These are phyloP conservation scores for Hypomecis atomaria DNA, from an alignment of 2,888 invertebrate species.

Conservation along the genomic window DNA sequence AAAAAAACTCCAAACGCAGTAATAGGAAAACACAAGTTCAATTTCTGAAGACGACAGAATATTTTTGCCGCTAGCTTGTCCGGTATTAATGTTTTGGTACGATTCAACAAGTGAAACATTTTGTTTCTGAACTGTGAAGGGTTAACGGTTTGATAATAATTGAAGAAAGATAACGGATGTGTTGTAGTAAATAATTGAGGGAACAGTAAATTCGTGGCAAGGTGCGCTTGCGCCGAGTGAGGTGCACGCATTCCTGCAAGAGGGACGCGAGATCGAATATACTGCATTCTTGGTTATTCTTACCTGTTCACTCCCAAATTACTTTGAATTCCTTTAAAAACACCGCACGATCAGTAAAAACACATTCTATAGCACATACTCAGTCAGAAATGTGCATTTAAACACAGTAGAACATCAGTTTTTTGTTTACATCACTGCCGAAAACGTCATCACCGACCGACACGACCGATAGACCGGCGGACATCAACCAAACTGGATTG, in stretches of 20 bases:
- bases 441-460: conserved; percentile 53
- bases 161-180: conserved; percentile 21
- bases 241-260: conserved; percentile 80
- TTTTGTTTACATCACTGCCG: conserved; percentile 78
- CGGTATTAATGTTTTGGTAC: conserved; percentile 8
- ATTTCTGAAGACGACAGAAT: not conserved
- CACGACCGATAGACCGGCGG: conserved; percentile 70
- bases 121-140: conserved; percentile 15
- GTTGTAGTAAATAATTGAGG: conserved; percentile 38
- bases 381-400: conserved; percentile 56
- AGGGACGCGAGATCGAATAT: conserved; percentile 78
- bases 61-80: conserved; percentile 6
- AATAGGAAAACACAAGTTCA: not conserved
- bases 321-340: conserved; percentile 48
- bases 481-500: conserved; percentile 77
- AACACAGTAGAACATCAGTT: conserved; percentile 59
- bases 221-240: conserved; percentile 76
- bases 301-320: conserved; percentile 66
- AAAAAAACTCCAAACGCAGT: no score
- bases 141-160: conserved; percentile 20
- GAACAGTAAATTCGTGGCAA: conserved; percentile 63
- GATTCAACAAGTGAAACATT: conserved; percentile 9
- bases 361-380: conserved; percentile 66
- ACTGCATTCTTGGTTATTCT: conserved; percentile 79
- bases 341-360: conserved; percentile 50